A percentile compares a stretch with the other conserved stretches of the same genome.
Evolutionary conservation across 2,888 invertebrate genomes (phyloP).

Genomic region (Tiliacea citrago): DNA sequence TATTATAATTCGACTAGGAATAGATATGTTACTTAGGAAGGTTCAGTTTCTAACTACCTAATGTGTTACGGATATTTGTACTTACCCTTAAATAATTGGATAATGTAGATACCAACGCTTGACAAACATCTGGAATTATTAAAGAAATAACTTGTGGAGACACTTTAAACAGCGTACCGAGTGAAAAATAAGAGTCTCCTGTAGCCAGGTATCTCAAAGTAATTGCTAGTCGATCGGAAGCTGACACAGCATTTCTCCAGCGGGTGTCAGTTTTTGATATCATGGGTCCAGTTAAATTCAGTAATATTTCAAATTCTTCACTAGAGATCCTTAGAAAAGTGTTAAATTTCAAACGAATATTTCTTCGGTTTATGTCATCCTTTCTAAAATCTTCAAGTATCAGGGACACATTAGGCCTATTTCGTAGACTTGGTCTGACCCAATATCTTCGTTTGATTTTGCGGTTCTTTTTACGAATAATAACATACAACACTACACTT

Average conservation of each 20-base stretch:
- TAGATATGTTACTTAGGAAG: too few relatives aligned
- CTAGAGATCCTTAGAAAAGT: too few relatives aligned
- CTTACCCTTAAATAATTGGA: slow-evolving; percentile 55
- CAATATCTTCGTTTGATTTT: slow-evolving; percentile 57
- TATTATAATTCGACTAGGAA: too few relatives aligned
- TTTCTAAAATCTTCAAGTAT: too few relatives aligned
- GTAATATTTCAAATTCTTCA: too few relatives aligned
- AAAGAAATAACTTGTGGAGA: slow-evolving; percentile 56
- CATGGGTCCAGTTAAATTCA: too few relatives aligned
- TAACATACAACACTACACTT: slow-evolving; percentile 56
- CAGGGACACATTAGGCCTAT: slow-evolving; percentile 45
- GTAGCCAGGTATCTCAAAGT: slow-evolving; percentile 55
- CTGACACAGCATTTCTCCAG: slow-evolving; percentile 53
- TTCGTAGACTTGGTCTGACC: slow-evolving; percentile 55
- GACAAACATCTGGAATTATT: slow-evolving; percentile 58
- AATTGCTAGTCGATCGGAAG: slow-evolving; percentile 52
- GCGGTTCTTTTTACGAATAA: slow-evolving; percentile 58
- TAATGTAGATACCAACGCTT: slow-evolving; percentile 55
- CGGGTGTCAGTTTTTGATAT: slow-evolving; percentile 38
- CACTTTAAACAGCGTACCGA: slow-evolving; percentile 57
- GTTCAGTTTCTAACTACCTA: too few relatives aligned
- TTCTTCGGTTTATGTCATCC: too few relatives aligned
- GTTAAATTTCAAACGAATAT: too few relatives aligned
- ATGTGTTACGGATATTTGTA: too few relatives aligned
- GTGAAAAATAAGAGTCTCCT: slow-evolving; percentile 57